phyloP scores from a whole-genome alignment of 2,888 invertebrate genomes.

The Rosalia funebris region DNA sequence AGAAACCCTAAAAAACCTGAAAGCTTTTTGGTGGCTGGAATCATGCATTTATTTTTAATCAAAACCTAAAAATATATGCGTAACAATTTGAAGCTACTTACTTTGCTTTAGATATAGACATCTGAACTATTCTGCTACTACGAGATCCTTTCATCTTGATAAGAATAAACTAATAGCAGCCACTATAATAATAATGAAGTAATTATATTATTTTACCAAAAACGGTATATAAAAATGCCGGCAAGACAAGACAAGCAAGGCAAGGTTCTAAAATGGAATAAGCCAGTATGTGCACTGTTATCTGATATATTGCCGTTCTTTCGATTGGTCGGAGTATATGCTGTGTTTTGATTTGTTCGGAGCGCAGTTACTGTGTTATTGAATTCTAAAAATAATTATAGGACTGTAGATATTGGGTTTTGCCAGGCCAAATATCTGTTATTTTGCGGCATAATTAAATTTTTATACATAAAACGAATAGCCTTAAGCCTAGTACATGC shows the following conservation, averaged over 20 bases:
- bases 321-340: background rate
- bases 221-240: background rate
- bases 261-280: background rate
- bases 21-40: background rate
- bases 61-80: background rate
- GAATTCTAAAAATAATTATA: background rate
- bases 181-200: background rate
- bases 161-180: background rate
- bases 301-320: background rate
- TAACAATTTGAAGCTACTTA: background rate
- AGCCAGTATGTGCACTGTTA: background rate
- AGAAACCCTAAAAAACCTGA: background rate
- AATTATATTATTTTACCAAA: background rate
- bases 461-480: background rate
- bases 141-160: background rate
- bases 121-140: background rate
- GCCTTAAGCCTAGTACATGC: background rate
- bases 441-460: background rate
- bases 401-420: background rate
- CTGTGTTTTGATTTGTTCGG: background rate
- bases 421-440: background rate
- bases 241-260: background rate
- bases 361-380: background rate
- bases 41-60: background rate
- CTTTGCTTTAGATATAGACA: background rate